Percentiles rank a stretch among this genome's conserved stretches.
phyloP scores from a whole-genome alignment of 2,113 vertebrate species.

The Varanus komodoensis region DNA sequence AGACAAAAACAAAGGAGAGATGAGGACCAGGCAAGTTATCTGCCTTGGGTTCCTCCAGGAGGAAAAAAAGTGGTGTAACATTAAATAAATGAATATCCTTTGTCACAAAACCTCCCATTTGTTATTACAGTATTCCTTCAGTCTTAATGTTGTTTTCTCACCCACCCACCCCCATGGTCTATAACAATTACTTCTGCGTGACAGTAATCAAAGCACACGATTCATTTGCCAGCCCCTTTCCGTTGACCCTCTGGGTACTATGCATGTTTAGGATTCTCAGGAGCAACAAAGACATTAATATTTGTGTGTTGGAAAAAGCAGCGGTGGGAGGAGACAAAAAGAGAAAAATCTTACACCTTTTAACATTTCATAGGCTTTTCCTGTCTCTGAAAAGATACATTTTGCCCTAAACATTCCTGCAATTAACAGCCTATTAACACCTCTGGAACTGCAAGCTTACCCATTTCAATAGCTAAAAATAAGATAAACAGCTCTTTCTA shows the following conservation, averaged over 20 bases:
- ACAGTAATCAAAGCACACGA: neutral
- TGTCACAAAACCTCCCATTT: neutral
- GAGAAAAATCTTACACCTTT: neutral
- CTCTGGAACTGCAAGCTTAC: neutral
- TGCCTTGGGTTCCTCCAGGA: too few relatives aligned
- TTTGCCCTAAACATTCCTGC: slow-evolving; percentile 13
- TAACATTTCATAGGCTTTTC: neutral
- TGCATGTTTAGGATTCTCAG: slow-evolving; percentile 8
- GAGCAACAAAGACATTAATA: slow-evolving; percentile 4
- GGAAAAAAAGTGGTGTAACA: too few relatives aligned
- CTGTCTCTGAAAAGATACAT: neutral
- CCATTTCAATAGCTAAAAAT: slow-evolving; percentile 55
- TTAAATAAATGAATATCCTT: neutral
- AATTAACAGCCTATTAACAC: slow-evolving; percentile 2
- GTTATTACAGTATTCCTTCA: neutral
- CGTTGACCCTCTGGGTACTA: neutral
- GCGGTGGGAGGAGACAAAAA: neutral
- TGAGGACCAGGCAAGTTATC: too few relatives aligned
- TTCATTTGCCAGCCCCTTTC: slow-evolving; percentile 33
- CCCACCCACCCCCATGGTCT: neutral
- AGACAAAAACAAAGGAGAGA: too few relatives aligned
- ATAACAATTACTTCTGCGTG: neutral
- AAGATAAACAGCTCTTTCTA: slow-evolving; percentile 79
- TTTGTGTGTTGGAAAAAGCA: slow-evolving; percentile 22
- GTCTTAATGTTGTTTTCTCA: slow-evolving; percentile 8